Evolutionary conservation across 2,888 invertebrate genomes (phyloP).

Genomic region (Apamea anceps): DNA sequence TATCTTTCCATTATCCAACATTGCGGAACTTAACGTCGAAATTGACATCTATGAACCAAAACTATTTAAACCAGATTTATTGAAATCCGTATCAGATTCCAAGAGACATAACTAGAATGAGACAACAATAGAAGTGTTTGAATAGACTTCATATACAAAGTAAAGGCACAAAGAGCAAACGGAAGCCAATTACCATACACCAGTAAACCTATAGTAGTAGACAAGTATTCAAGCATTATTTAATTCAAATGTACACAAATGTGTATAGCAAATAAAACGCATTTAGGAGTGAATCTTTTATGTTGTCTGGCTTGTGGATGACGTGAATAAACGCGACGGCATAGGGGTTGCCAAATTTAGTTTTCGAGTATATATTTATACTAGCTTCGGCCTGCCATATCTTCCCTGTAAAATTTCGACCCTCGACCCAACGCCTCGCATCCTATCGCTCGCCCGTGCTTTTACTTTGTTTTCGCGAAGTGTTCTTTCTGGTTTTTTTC

Average conservation of each 20-base stretch:
- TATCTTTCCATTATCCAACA: conserved; percentile 5
- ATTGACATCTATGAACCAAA: conserved; percentile 1
- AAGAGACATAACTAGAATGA: conserved; percentile 13
- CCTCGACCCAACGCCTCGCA: no score
- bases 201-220: conserved; percentile 14
- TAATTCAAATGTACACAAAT: conserved; percentile 42
- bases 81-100: conserved; percentile 32
- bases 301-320: conserved; percentile 12
- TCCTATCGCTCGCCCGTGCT: no score
- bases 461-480: no score
- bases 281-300: conserved; percentile 26
- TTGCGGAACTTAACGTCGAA: not conserved
- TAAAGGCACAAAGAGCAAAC: conserved; percentile 36
- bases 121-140: conserved; percentile 43
- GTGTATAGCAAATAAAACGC: conserved; percentile 15
- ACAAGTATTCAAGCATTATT: conserved; percentile 17
- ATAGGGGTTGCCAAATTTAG: conserved; percentile 14
- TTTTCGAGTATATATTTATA: not conserved
- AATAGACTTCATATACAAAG: conserved; percentile 32
- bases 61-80: conserved; percentile 10
- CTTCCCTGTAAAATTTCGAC: no score
- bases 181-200: conserved; percentile 47
- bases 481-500: no score
- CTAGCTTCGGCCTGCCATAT: no score
- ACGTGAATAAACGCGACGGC: not conserved